phyloP scores from a whole-genome alignment of 2,797 vertebrate species.

The Cheirogaleus major region DNA sequence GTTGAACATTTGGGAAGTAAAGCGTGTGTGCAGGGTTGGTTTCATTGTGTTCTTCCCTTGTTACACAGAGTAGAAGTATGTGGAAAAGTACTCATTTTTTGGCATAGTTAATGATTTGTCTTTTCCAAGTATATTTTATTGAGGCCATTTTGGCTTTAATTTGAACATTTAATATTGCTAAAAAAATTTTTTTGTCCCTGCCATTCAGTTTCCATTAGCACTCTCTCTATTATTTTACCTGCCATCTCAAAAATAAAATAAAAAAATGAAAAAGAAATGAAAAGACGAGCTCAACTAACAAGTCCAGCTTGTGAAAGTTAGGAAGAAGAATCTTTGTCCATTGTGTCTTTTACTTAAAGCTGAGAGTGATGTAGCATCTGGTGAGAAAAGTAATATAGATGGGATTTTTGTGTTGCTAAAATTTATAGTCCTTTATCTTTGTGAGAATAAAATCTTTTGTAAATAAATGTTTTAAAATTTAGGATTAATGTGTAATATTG shows the following conservation, averaged over 20 bases:
- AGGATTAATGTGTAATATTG: background rate
- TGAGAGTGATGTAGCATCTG: background rate
- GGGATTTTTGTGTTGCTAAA: background rate
- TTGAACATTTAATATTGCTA: background rate
- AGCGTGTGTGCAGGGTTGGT: background rate
- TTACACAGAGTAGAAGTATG: background rate
- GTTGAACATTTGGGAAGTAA: background rate
- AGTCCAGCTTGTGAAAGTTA: background rate
- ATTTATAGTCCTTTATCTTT: background rate
- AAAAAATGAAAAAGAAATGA: background rate
- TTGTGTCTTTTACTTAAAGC: background rate
- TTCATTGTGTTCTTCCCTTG: background rate
- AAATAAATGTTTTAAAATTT: constrained; percentile 27
- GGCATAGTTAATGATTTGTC: background rate
- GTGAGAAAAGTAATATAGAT: background rate
- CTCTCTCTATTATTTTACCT: background rate
- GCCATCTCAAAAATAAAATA: background rate
- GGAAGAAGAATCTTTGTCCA: background rate
- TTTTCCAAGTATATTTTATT: background rate
- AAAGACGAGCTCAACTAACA: background rate
- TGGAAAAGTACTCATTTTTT: background rate
- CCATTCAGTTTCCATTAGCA: background rate
- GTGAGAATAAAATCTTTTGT: background rate
- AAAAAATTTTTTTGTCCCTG: background rate
- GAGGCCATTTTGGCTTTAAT: background rate